phyloP scores from a whole-genome alignment of 1,140 invertebrate genomes.

The Drosophila neocordata region DNA sequence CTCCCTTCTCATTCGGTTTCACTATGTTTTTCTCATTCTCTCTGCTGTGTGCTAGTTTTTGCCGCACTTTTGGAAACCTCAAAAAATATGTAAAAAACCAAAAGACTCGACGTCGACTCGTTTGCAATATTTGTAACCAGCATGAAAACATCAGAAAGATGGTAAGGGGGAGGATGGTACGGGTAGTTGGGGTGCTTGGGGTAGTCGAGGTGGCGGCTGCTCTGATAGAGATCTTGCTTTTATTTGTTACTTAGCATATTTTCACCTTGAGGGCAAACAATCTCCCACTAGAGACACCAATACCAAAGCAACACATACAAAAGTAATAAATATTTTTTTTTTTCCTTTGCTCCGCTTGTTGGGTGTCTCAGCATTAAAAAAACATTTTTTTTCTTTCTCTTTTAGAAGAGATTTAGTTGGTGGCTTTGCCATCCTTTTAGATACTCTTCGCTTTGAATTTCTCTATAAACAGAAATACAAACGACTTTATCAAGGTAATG shows the following conservation, averaged over 20 bases:
- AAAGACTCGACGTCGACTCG: constrained; percentile 61
- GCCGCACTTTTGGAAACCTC: constrained; percentile 63
- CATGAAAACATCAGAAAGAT: background rate
- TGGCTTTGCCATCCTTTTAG: constrained; percentile 1
- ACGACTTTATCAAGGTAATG: background rate
- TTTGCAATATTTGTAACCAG: constrained; percentile 53
- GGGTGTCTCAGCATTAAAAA: constrained; percentile 57
- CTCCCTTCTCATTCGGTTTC: background rate
- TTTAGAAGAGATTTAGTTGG: constrained; percentile 30
- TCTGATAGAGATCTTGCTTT: constrained; percentile 74
- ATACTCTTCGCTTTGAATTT: background rate
- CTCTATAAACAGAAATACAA: background rate
- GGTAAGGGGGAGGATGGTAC: background rate
- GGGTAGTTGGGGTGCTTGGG: background rate
- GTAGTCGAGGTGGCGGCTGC: constrained; percentile 10
- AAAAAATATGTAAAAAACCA: constrained; percentile 75
- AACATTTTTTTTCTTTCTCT: constrained; percentile 27
- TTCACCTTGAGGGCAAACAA: constrained; percentile 76
- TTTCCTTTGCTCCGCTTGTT: constrained; percentile 43
- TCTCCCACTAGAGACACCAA: constrained; percentile 66
- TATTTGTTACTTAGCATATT: constrained; percentile 81
- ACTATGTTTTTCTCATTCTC: background rate
- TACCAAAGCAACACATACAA: constrained; percentile 27
- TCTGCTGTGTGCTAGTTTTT: constrained; percentile 50
- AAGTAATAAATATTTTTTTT: constrained; percentile 73